These are phyloP conservation scores for Anadara kagoshimensis DNA, from an alignment of 1,140 invertebrate genomes.

Conservation along the genomic window DNA sequence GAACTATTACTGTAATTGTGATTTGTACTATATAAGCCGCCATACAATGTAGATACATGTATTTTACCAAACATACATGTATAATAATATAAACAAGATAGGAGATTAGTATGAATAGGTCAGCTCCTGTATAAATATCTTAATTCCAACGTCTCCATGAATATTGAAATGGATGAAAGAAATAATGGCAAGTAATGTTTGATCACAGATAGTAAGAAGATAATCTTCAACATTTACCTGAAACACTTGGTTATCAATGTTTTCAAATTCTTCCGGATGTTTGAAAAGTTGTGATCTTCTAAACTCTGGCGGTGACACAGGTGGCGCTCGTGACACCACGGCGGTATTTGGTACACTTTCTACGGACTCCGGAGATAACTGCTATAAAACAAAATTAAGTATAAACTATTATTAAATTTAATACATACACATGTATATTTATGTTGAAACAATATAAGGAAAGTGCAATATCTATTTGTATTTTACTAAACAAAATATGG, in stretches of 20 bases:
- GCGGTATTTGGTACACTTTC: constrained; percentile 30
- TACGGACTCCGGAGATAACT: constrained; percentile 1
- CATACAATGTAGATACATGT: no score
- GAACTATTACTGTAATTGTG: no score
- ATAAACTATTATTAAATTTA: background rate
- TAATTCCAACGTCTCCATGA: no score
- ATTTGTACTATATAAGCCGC: no score
- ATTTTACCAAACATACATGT: no score
- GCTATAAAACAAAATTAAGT: background rate
- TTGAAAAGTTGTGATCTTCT: constrained; percentile 61
- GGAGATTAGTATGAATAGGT: no score
- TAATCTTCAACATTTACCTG: constrained; percentile 46
- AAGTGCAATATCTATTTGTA: no score
- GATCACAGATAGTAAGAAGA: background rate
- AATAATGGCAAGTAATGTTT: background rate
- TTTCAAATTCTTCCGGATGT: constrained; percentile 59
- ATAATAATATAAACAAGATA: no score
- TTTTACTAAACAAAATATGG: no score
- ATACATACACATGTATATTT: background rate
- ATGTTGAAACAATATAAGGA: no score
- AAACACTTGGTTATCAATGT: constrained; percentile 64
- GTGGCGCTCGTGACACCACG: constrained; percentile 51
- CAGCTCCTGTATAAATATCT: no score
- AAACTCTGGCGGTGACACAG: constrained; percentile 61
- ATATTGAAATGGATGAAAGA: background rate